Base-by-base conservation (phyloP, 2,113 vertebrate genomes). In the Cyprinus carpio region DNA sequence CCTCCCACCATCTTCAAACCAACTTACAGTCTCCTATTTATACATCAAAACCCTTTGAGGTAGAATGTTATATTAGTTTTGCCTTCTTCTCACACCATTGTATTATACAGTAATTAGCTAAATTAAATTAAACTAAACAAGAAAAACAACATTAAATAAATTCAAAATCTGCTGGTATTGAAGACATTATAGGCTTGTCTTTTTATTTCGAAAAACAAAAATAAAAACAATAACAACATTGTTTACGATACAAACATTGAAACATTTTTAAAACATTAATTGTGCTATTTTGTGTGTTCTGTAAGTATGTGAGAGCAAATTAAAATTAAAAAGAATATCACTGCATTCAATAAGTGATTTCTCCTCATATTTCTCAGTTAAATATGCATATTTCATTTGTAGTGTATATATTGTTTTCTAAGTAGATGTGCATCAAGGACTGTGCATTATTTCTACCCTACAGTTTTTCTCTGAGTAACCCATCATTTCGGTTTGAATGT, bases 261-360 rank as follows among this genome's bases (percentile, higher is more conserved):
- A 13, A 64, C 0, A 27, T 65, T 60, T 25, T 37, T 37, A 8
- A 40, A 40, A 40, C 40, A 40, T 40, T 9, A 40, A 40, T 40
- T 2, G 37, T 40, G 37, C 37, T 40, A 40, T 40, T 7, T 40
- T 40, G 37, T 40, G 37, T 34, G 34, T 34, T 34, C 4, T 34
- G 46, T 5, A 51, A 51, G 49, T 51, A 5, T 54, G 16, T 54
- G 51, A 18, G 15, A 18, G 51, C 15, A 54, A 54, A 18, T 16
- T 7, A 40, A 7, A 40, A 40, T 40, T 0, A 43, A 43, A 43
- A 43, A 10, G 7, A 40, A 40, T 79, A 34, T 72, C 4, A 0
- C 40, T 27, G 11, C 34, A 5, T 51, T 85, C 10, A 29, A 75
- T 79, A 71, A 85, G 84, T 85, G 40, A 16, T 56, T 46, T 23